Base-by-base conservation (phyloP, 2,113 vertebrate genomes). In the Cricetomys ansorgei region DNA sequence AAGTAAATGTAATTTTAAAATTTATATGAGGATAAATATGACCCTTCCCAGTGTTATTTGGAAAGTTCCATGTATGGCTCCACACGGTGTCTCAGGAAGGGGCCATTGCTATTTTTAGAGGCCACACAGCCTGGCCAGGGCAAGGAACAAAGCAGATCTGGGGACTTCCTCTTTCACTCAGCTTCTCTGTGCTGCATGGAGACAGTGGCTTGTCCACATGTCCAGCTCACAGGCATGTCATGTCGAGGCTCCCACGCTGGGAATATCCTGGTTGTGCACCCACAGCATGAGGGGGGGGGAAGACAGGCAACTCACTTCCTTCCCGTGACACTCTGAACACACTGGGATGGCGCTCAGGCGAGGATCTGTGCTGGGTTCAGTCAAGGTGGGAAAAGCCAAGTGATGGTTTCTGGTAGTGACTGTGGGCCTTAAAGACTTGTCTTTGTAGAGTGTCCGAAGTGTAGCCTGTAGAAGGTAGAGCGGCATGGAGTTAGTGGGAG, bases 81-180 rank as follows among this genome's bases (percentile, higher is more conserved):
- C 37, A 40, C 62, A 81, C 48, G 76, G 70, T 67, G 9, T 7
- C 50, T 91, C 37, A 67, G 94, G 76, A 97, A 92, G 72, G 94
- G 48, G 76, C 79, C 69, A 64, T 19, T 88, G 64, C 64, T 95
- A 88, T 88, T 94, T 95, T 96, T 93, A 92, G 96, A 93, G 50
- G 85, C 72, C 76, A 73, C 31, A 40, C 57, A 86, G 75, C 59
- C 55, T 91, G 87, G n/a, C 50, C 50, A 89, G 95, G 57, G 40
- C 48, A 76, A 93, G 65, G 85, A 29, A 7, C 59, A 94, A 72
- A 94, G 87, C 77, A 93, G 64, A 85, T 90, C 53, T 77, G 53
- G 64, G 88, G 53, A 88, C 92, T 98, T 97, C 96, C 88, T 93
- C 88, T 83, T 98, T 90, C 5, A 55, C 29, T 57, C 43, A 43